phyloP scores from a whole-genome alignment of 2,113 vertebrate genomes.

The Mormyrus iriodes region DNA sequence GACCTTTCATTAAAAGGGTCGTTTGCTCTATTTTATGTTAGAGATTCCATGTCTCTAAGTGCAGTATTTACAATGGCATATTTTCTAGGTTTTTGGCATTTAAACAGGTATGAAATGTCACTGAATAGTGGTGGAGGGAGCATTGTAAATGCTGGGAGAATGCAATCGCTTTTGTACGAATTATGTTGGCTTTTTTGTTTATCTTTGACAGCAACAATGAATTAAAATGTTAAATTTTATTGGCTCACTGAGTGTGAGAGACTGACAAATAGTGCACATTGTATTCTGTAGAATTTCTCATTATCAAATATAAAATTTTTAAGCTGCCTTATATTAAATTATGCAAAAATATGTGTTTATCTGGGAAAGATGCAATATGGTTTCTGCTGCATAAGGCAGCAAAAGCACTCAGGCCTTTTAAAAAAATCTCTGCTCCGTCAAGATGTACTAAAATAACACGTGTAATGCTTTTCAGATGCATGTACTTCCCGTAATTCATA shows the following conservation, averaged over 20 bases:
- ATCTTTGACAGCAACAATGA: slow-evolving; percentile 31
- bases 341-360: slow-evolving; percentile 13
- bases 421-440: not conserved
- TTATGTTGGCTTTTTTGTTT: not conserved
- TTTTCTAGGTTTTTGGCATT: not conserved
- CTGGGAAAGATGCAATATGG: not conserved
- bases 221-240: slow-evolving; percentile 53
- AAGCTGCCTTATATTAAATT: slow-evolving; percentile 45
- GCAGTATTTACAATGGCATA: not conserved
- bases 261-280: slow-evolving; percentile 29
- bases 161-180: not conserved
- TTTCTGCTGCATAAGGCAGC: not conserved
- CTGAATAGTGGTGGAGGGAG: not conserved
- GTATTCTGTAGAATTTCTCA: slow-evolving; percentile 34
- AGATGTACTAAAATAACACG: not conserved
- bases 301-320: slow-evolving; percentile 44
- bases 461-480: not conserved
- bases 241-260: slow-evolving; percentile 34
- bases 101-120: slow-evolving; percentile 15
- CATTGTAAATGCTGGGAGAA: not conserved
- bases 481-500: not conserved
- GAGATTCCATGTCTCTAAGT: not conserved
- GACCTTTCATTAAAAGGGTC: slow-evolving; percentile 15
- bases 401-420: not conserved
- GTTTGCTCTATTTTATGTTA: not conserved